These are phyloP conservation scores for Arenaria interpres DNA, from an alignment of 2,113 vertebrate species.

Conservation along the genomic window DNA sequence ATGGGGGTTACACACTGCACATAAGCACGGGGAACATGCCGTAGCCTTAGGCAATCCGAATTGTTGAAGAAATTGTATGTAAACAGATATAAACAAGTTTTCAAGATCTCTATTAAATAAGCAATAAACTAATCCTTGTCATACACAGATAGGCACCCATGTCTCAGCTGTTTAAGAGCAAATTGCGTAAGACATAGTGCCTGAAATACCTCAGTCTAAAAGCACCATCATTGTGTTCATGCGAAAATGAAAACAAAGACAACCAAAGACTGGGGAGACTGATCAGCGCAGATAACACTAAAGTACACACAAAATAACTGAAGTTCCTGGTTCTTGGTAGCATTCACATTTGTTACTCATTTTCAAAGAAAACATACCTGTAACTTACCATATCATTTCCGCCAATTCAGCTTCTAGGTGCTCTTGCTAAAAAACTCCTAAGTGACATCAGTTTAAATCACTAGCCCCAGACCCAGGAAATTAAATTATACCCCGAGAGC, in stretches of 20 bases:
- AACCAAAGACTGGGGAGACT: constrained; percentile 24
- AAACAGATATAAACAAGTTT: constrained; percentile 72
- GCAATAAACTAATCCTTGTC: constrained; percentile 72
- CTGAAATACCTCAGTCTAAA: constrained; percentile 64
- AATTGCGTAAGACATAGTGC: constrained; percentile 57
- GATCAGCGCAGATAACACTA: constrained; percentile 49
- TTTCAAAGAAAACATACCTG: constrained; percentile 8
- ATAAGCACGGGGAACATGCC: constrained; percentile 8
- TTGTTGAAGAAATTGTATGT: constrained; percentile 67
- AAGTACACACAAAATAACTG: constrained; percentile 3
- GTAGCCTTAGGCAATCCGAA: constrained; percentile 62
- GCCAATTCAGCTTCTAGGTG: neutral
- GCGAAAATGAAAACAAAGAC: constrained; percentile 66
- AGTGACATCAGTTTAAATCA: neutral
- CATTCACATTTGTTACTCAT: neutral
- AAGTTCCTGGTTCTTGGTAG: neutral
- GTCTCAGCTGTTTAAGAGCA: constrained; percentile 60
- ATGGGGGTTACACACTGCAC: constrained; percentile 24
- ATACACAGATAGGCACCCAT: constrained; percentile 70
- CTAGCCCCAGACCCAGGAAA: neutral
- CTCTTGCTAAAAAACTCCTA: neutral
- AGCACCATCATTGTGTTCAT: constrained; percentile 63
- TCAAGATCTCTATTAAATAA: constrained; percentile 69
- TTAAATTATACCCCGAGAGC: neutral
- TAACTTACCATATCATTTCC: neutral